phyloP scores from a whole-genome alignment of 2,888 invertebrate species.

The Agonopterix subpropinquella region DNA sequence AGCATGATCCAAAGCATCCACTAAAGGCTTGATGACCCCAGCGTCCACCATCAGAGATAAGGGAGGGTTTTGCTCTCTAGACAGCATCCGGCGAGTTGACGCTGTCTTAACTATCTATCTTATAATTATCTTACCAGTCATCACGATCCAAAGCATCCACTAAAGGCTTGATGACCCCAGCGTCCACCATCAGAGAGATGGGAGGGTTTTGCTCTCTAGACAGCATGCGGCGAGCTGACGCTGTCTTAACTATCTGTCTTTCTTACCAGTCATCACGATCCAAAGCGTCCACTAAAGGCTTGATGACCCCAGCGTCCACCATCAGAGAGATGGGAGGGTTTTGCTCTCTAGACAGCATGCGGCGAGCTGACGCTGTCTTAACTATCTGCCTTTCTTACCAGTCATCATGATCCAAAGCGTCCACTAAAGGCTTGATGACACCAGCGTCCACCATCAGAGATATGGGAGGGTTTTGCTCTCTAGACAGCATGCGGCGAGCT shows the following conservation, averaged over 20 bases:
- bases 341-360: conserved; percentile 90
- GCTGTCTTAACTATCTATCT: conserved; percentile 68
- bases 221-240: conserved; percentile 89
- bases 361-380: conserved; percentile 85
- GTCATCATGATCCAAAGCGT: conserved; percentile 81
- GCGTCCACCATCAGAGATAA: conserved; percentile 89
- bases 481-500: conserved; percentile 90
- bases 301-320: conserved; percentile 89
- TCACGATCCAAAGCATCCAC: no score
- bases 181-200: conserved; percentile 82
- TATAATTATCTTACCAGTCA: conserved; percentile 83
- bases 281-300: conserved; percentile 87
- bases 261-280: conserved; percentile 81
- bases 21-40: conserved; percentile 89
- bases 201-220: conserved; percentile 94
- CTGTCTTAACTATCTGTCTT: conserved; percentile 65
- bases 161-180: no score
- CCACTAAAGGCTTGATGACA: conserved; percentile 87
- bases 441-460: conserved; percentile 89
- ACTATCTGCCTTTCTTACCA: conserved; percentile 74
- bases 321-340: conserved; percentile 94
- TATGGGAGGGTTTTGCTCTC: conserved; percentile 94
- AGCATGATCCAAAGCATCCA: conserved; percentile 82
- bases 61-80: conserved; percentile 92
- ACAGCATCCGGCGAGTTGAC: conserved; percentile 90